Conservation (phyloP, 2,888 invertebrate species). For the Isotomurus palustris region DNA sequence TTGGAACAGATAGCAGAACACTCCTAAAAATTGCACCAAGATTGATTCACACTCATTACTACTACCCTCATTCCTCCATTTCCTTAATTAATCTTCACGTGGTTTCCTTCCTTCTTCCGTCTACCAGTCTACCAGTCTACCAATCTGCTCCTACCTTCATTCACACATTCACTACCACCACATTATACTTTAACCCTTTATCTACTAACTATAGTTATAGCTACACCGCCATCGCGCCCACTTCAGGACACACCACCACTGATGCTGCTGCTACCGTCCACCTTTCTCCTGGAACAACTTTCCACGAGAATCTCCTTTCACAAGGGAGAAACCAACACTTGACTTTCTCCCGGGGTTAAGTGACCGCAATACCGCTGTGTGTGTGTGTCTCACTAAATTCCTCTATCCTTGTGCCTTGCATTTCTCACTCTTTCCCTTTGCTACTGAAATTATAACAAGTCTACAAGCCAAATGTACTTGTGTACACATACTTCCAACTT, state of each 20-base stretch:
- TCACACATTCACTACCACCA: no score
- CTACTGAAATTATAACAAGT: no score
- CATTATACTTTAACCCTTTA: no score
- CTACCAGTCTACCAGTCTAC: no score
- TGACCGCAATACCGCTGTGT: slow-evolving; percentile 25
- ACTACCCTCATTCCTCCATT: slow-evolving; percentile 28
- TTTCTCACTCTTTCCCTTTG: no score
- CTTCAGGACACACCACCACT: not conserved
- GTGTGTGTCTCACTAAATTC: no score
- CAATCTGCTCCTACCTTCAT: no score
- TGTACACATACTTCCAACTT: no score
- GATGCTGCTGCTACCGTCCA: not conserved
- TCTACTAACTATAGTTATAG: no score
- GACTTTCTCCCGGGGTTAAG: slow-evolving; percentile 21
- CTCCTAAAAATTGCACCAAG: slow-evolving; percentile 40
- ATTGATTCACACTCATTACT: slow-evolving; percentile 44
- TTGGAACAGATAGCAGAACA: slow-evolving; percentile 9
- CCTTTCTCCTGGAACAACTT: not conserved
- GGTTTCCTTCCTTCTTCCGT: slow-evolving; percentile 2
- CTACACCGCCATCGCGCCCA: no score
- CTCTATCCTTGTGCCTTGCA: no score
- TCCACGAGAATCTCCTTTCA: not conserved
- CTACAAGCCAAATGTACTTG: no score
- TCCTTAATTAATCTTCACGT: slow-evolving; percentile 38
- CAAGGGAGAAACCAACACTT: slow-evolving; percentile 13